Evolutionary conservation across 2,113 vertebrate species (phyloP), one percentile per base, ranked within the genome.

Genomic region (Camelus dromedarius): DNA sequence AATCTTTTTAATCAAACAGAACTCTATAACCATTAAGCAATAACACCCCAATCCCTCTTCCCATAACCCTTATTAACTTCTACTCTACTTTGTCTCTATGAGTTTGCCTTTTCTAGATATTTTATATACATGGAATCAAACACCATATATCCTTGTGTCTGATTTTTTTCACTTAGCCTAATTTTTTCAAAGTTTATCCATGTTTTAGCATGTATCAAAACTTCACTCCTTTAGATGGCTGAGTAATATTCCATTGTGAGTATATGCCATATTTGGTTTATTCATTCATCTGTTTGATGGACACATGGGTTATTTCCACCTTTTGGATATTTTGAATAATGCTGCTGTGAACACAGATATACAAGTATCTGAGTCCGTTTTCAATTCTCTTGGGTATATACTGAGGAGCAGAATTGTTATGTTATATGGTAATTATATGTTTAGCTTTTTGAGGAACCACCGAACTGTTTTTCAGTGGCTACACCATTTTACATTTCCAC

Each of bases 1-100:
- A 66, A 81, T 87, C 20, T 58, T 92, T 92, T 82, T 84, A 52
- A 89, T 83, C 62, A 77, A 95, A 94, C 73, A 92, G 30, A 94
- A 64, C 62, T 95, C 56, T 91, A 32, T 80, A 73, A 76, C 64
- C 18, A 26, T 62, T 58, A 90, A 67, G 42, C 56, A 85, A 12
- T 80, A 89, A 80, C 16, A 86, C 20, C 32, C 18, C n/a, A 90
- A 56, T 60, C 32, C 75, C 14, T 67, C 46, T 76, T 62, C 60
- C 32, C 66, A 48, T 32, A 82, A 79, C 76, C 24, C 14, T 16
- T 72, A 6, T 72, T 90, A 83, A 92, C n/a, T n/a, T 86, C 35
- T 69, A 94, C 35, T 82, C 28, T 91, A 67, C 85, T 85, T 97
- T 92, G 66, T 80, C 60, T 86, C 56, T 69, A 69, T 69, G 8